Conservation (phyloP, 2,888 invertebrate genomes). For the Petrolisthes cinctipes region DNA sequence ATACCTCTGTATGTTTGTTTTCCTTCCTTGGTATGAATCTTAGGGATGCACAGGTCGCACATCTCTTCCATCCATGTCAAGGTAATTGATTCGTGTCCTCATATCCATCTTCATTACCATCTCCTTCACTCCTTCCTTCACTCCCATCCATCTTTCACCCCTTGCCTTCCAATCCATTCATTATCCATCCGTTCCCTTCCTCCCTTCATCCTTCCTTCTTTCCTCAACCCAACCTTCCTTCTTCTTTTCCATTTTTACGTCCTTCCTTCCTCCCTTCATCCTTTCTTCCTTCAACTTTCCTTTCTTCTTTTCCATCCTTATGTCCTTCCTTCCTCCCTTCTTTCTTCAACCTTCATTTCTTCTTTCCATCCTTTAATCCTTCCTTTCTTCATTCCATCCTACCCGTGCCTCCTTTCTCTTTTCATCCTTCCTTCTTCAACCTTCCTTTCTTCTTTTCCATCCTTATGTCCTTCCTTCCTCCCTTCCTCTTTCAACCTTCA, state of each 20-base stretch:
- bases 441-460: neutral
- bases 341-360: neutral
- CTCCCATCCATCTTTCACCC: neutral
- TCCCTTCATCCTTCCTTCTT: neutral
- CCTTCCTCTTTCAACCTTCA: neutral
- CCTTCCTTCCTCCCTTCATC: neutral
- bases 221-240: neutral
- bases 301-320: neutral
- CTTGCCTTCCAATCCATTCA: neutral
- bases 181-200: neutral
- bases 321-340: neutral
- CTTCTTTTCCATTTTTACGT: neutral
- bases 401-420: neutral
- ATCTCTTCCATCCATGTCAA: too few relatives aligned
- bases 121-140: neutral
- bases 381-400: neutral
- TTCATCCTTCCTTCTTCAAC: neutral
- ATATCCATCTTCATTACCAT: too few relatives aligned
- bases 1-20: too few relatives aligned
- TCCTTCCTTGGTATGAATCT: too few relatives aligned
- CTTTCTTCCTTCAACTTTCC: neutral
- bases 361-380: neutral
- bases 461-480: neutral
- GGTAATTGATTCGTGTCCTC: too few relatives aligned
- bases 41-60: too few relatives aligned